Evolutionary conservation across 2,113 vertebrate species (phyloP).

Genomic region (Daboia siamensis): DNA sequence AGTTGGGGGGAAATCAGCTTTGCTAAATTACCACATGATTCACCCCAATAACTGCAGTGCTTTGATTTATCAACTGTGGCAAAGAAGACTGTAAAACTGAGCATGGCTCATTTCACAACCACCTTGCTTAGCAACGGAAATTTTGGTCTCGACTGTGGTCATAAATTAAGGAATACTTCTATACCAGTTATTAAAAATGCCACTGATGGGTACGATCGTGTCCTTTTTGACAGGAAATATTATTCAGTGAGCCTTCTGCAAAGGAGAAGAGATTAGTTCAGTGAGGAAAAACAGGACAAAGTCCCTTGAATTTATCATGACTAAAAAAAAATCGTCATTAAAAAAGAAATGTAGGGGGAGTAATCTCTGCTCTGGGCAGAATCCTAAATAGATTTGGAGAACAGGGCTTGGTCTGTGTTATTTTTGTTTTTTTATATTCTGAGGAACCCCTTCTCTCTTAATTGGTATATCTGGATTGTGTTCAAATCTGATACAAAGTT

Average conservation of each 20-base stretch:
- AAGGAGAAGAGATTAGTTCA: neutral
- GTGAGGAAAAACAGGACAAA: neutral
- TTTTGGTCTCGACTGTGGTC: too few relatives aligned
- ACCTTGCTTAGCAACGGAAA: too few relatives aligned
- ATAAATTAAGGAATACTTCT: neutral
- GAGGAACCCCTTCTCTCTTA: neutral
- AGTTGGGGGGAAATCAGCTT: too few relatives aligned
- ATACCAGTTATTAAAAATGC: neutral
- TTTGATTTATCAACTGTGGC: too few relatives aligned
- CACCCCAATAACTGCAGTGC: too few relatives aligned
- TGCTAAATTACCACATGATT: too few relatives aligned
- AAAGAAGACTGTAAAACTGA: too few relatives aligned
- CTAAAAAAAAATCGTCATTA: neutral
- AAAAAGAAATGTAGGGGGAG: neutral
- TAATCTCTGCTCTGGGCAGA: neutral
- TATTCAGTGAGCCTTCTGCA: neutral
- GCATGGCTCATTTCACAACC: too few relatives aligned
- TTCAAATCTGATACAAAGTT: too few relatives aligned
- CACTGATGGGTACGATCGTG: too few relatives aligned
- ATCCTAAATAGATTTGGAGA: neutral
- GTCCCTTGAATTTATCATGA: too few relatives aligned
- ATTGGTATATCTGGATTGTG: too few relatives aligned
- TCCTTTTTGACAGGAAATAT: neutral
- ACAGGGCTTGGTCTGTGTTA: neutral
- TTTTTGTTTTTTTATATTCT: neutral